Conservation (phyloP, 2,888 invertebrate species). For the Oconnorella tubifera region DNA sequence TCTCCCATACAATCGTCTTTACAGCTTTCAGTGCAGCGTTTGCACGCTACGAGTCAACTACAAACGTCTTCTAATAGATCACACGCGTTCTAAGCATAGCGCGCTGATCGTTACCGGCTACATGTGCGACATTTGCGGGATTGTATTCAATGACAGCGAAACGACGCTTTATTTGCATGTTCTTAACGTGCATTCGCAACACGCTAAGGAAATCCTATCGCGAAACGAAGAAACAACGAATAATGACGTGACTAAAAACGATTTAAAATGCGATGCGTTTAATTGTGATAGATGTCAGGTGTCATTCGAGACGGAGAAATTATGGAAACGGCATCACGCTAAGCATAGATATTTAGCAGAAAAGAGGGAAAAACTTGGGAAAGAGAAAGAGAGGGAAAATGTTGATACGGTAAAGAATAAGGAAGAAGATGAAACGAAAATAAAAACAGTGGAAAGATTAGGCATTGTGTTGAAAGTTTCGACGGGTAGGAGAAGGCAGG, state of each 20-base stretch:
- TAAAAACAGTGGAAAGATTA: not conserved
- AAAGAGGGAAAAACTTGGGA: not conserved
- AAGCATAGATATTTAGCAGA: slow-evolving; percentile 18
- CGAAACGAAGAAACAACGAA: not conserved
- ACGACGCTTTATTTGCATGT: not conserved
- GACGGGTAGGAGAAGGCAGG: not conserved
- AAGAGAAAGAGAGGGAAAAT: not conserved
- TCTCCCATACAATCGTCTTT: not conserved
- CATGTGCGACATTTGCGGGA: slow-evolving; percentile 13
- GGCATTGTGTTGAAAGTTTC: not conserved
- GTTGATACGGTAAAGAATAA: not conserved
- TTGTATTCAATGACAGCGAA: not conserved
- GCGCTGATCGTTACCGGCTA: not conserved
- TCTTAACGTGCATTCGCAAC: not conserved
- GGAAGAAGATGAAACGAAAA: not conserved
- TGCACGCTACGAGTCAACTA: not conserved
- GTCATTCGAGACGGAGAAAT: slow-evolving; percentile 36
- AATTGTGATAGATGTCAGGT: slow-evolving; percentile 37
- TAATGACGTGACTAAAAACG: not conserved
- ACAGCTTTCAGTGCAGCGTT: slow-evolving; percentile 5
- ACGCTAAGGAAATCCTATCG: not conserved
- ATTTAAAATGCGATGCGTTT: not conserved
- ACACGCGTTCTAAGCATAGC: not conserved
- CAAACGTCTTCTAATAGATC: not conserved
- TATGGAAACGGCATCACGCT: slow-evolving; percentile 34